These are phyloP conservation scores for Tortrix viridana DNA, from an alignment of 2,888 invertebrate species.

Conservation along the genomic window DNA sequence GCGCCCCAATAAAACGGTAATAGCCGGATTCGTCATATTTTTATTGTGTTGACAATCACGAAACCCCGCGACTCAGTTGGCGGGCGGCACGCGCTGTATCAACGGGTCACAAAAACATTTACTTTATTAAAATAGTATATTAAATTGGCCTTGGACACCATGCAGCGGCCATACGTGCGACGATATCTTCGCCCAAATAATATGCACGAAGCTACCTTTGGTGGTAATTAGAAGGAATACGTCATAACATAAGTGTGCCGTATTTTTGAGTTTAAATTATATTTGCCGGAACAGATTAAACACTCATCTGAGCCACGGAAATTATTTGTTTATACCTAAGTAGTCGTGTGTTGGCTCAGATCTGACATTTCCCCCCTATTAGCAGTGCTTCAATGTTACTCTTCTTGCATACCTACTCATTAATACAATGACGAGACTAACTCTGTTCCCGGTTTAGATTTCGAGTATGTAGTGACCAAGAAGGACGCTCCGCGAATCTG, in stretches of 20 bases:
- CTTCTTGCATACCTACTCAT: too few relatives aligned
- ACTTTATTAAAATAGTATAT: neutral
- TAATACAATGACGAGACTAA: neutral
- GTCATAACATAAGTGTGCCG: neutral
- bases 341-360: too few relatives aligned
- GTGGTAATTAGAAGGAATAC: constrained; percentile 60
- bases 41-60: constrained; percentile 73
- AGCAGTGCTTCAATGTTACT: too few relatives aligned
- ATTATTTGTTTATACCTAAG: too few relatives aligned
- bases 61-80: constrained; percentile 43
- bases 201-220: constrained; percentile 67
- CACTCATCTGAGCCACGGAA: too few relatives aligned
- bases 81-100: constrained; percentile 24
- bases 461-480: constrained; percentile 83
- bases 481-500: constrained; percentile 72
- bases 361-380: too few relatives aligned
- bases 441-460: constrained; percentile 61
- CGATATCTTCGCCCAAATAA: constrained; percentile 67
- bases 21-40: constrained; percentile 74
- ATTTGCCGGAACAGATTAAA: too few relatives aligned
- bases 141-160: constrained; percentile 45
- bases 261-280: too few relatives aligned
- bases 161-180: constrained; percentile 73
- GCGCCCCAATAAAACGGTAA: constrained; percentile 71
- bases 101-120: neutral